These are phyloP conservation scores for Dipodomys spectabilis DNA, from an alignment of 2,113 vertebrate genomes.

Conservation along the genomic window DNA sequence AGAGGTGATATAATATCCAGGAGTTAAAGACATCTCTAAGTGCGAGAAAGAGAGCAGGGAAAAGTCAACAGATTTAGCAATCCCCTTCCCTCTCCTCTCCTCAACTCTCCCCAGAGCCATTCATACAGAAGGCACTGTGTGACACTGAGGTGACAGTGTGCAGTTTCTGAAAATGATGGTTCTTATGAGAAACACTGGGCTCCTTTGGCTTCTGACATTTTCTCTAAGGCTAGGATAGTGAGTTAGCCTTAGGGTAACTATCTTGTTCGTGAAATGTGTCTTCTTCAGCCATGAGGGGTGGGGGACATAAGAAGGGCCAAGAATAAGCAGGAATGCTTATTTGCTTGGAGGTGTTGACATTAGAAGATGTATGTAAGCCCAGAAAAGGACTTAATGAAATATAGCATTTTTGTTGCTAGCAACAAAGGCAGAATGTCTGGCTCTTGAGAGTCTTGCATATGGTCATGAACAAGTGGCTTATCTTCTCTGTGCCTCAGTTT, in stretches of 20 bases:
- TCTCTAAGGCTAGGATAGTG: background rate
- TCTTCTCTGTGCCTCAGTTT: background rate
- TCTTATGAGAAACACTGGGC: background rate
- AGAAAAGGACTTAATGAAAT: background rate
- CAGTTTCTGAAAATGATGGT: conserved; percentile 62
- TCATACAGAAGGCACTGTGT: conserved; percentile 33
- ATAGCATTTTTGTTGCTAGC: conserved; percentile 21
- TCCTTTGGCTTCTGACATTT: conserved; percentile 52
- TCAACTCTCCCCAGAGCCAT: background rate
- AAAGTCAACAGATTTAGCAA: background rate
- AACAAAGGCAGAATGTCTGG: background rate
- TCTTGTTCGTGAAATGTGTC: conserved; percentile 24
- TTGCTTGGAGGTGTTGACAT: background rate
- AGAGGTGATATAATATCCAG: background rate
- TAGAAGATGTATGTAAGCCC: background rate
- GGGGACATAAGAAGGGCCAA: background rate
- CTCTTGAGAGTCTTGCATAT: conserved; percentile 24
- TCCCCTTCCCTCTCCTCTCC: background rate
- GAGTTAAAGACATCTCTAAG: background rate
- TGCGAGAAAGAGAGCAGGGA: background rate
- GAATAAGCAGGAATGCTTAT: background rate
- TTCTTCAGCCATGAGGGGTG: conserved; percentile 2
- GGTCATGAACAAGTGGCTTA: background rate
- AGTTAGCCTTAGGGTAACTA: conserved; percentile 40
- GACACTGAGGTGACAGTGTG: background rate